Percentiles rank a stretch among this genome's conserved stretches.
Evolutionary conservation across 2,888 invertebrate genomes (phyloP).

Genomic region (Scaptomyza reducta): DNA sequence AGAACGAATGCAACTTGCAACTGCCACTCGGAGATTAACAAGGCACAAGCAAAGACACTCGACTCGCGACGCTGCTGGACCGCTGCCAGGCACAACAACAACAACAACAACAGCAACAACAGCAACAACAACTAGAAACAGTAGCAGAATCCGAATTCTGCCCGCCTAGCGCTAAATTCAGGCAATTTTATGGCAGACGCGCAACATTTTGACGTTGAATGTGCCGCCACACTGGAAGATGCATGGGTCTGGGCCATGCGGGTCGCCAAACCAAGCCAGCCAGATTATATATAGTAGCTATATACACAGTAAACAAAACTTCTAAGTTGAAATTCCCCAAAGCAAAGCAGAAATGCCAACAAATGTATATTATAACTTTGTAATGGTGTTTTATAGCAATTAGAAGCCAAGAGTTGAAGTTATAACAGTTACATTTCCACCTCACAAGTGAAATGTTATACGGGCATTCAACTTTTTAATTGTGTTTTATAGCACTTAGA

Average conservation of each 20-base stretch:
- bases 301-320: conserved; percentile 3
- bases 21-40: conserved; percentile 72
- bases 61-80: conserved; percentile 49
- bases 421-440: not conserved
- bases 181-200: conserved; percentile 75
- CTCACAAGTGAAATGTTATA: not conserved
- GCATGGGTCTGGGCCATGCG: conserved; percentile 61
- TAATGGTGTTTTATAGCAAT: not conserved
- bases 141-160: conserved; percentile 33
- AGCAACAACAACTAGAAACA: conserved; percentile 32
- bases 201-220: conserved; percentile 70
- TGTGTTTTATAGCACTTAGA: not conserved
- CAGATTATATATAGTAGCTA: conserved; percentile 9
- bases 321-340: not conserved
- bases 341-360: not conserved
- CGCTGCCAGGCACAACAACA: conserved; percentile 56
- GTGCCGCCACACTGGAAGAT: conserved; percentile 68
- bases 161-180: conserved; percentile 75
- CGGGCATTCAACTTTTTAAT: not conserved
- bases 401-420: not conserved
- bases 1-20: conserved; percentile 24
- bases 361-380: not conserved
- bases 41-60: conserved; percentile 74
- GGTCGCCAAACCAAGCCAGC: conserved; percentile 35
- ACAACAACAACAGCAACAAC: conserved; percentile 16